Percentiles rank a stretch among this genome's conserved stretches.
These are phyloP conservation scores for Catharus ustulatus DNA, from an alignment of 2,797 vertebrate species.

Conservation along the genomic window DNA sequence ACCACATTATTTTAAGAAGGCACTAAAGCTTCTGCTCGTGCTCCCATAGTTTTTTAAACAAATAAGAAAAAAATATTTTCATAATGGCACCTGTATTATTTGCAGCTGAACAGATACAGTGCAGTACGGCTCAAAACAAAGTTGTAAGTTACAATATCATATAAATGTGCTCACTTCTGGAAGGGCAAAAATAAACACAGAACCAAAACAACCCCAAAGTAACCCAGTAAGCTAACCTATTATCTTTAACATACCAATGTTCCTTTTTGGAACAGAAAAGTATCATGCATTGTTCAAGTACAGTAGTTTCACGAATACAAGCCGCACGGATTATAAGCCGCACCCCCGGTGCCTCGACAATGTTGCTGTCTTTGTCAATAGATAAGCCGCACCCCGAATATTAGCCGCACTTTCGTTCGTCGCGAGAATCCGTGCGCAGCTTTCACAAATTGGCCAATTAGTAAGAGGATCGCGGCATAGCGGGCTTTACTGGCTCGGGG, in stretches of 20 bases:
- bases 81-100: conserved; percentile 66
- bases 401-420: too few relatives aligned
- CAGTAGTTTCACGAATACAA: too few relatives aligned
- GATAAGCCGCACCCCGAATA: too few relatives aligned
- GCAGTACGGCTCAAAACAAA: conserved; percentile 65
- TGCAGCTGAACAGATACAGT: conserved; percentile 67
- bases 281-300: conserved; percentile 73
- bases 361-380: too few relatives aligned
- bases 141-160: conserved; percentile 49
- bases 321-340: too few relatives aligned
- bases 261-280: conserved; percentile 63
- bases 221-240: conserved; percentile 58
- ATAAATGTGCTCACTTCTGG: conserved; percentile 60
- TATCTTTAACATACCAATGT: conserved; percentile 49
- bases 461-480: too few relatives aligned
- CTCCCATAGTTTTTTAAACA: conserved; percentile 67
- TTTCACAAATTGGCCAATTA: too few relatives aligned
- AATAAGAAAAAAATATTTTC: conserved; percentile 31
- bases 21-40: conserved; percentile 80
- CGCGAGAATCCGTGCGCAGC: too few relatives aligned
- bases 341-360: too few relatives aligned
- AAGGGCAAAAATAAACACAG: conserved; percentile 33
- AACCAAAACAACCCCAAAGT: conserved; percentile 18
- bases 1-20: conserved; percentile 73
- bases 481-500: too few relatives aligned